Base-by-base conservation (phyloP, 2,888 invertebrate genomes). In the Torymus tubicola region DNA sequence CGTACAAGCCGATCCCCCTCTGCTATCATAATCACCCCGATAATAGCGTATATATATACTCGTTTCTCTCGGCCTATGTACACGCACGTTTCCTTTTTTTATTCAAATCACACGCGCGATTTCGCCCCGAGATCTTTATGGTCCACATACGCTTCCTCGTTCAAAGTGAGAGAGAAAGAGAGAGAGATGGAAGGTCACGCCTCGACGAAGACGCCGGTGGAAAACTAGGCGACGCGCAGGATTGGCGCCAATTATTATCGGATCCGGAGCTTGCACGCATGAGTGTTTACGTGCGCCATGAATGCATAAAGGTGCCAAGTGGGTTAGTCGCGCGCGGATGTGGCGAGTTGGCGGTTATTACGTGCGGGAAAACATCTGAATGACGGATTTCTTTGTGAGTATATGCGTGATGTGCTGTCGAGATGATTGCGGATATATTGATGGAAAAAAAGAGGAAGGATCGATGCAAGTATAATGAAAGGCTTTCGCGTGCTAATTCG, bases 251-350 rank as follows among this genome's bases (percentile, higher is more conserved):
- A 68, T 79, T 61, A 69, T 64, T 74, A 16, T 42, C 52, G 57
- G 31, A 14, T 16, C 31, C n/a, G 24, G 16, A 14, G 42, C 55
- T 63, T 53, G 11, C 50, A 21, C 14, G 13, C 55, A n/a, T 11
- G 2, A 16, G 42, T 18, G 18, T n/a, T 77, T 61, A 55, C 55
- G 61, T 67, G 21, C 14, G 24, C n/a, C n/a, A n/a, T n/a, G n/a
- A n/a, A n/a, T 18, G 8, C 8, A 42, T 42, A 42, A 8, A 42
- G 42, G 8, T 71, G 50, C 55, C 67, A 73, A 78, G 61, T 78
- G 73, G 78, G 78, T 78, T 78, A 78, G 67, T 73, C 63, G 73
- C 42, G 31, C 69, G 53, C 61, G 16, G 57, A 61, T 67, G 2
- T 21, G n/a, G 42, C 42, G 42, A 42, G 42, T n/a, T 10, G 4